Percentiles rank a stretch among this genome's conserved stretches.
Conservation (phyloP, 2,888 invertebrate genomes). For the Theristus sp. region DNA sequence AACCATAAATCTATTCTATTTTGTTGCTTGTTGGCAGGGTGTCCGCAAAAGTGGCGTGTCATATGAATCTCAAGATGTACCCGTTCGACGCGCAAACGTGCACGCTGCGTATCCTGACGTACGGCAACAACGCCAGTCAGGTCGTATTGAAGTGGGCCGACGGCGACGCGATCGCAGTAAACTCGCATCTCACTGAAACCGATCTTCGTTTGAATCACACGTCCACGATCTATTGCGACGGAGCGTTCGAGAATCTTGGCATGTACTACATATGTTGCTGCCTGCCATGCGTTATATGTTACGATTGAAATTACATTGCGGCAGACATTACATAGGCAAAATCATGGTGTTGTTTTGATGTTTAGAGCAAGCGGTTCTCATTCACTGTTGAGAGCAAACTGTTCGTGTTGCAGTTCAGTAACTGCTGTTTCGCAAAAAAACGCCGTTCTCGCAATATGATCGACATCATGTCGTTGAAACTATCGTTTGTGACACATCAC, state of each 20-base stretch:
- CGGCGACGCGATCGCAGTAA: background rate
- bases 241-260: background rate
- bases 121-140: background rate
- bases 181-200: background rate
- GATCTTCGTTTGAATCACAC: background rate
- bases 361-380: background rate
- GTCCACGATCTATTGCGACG: background rate
- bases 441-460: too few relatives aligned
- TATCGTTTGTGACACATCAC: too few relatives aligned
- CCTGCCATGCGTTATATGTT: background rate
- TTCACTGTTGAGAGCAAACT: too few relatives aligned
- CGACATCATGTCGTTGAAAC: too few relatives aligned
- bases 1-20: too few relatives aligned
- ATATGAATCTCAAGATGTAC: constrained; percentile 4
- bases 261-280: background rate
- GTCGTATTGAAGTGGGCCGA: background rate
- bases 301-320: background rate
- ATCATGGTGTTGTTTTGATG: background rate
- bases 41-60: background rate
- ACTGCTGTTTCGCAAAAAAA: too few relatives aligned
- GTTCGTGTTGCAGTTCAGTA: background rate
- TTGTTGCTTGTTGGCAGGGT: background rate
- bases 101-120: background rate
- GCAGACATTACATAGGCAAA: background rate
- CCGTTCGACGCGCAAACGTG: constrained; percentile 4